Percentiles rank a stretch among this genome's conserved stretches.
Conservation (phyloP, 2,888 invertebrate genomes). For the Thymelicus lineola region DNA sequence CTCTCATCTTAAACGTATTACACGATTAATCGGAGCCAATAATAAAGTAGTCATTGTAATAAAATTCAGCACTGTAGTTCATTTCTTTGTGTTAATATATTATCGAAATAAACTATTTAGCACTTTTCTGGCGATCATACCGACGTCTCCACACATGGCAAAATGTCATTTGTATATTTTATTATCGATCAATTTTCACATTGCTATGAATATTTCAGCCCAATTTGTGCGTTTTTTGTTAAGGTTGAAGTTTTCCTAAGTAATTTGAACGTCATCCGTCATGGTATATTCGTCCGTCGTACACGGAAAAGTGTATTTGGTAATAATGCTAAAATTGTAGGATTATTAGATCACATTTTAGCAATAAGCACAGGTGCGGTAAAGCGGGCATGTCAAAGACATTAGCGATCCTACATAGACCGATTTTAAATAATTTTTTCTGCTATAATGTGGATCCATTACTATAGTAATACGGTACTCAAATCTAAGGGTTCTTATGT, state of each 20-base stretch:
- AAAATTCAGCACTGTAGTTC: too few species aligned
- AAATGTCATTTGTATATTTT: constrained; percentile 13
- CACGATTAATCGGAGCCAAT: neutral
- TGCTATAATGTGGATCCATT: too few species aligned
- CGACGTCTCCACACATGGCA: neutral
- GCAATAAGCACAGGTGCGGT: neutral
- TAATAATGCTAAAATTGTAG: constrained; percentile 18
- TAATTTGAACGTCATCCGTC: constrained; percentile 54
- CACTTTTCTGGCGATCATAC: constrained; percentile 1
- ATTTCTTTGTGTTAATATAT: too few species aligned
- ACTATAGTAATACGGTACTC: too few species aligned
- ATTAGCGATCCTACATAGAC: neutral
- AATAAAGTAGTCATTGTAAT: neutral
- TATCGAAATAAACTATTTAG: neutral
- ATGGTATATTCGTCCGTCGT: constrained; percentile 50
- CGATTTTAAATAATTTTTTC: too few species aligned
- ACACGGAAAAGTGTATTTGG: constrained; percentile 47
- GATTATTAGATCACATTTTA: constrained; percentile 19
- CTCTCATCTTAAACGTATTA: too few species aligned
- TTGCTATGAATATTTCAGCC: constrained; percentile 17
- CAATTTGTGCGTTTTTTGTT: constrained; percentile 17
- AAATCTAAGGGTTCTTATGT: too few species aligned
- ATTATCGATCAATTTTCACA: neutral
- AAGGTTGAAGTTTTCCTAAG: constrained; percentile 48
- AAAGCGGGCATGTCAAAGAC: neutral